Conservation (phyloP, 2,888 invertebrate species). For the Pollenia angustigena region DNA sequence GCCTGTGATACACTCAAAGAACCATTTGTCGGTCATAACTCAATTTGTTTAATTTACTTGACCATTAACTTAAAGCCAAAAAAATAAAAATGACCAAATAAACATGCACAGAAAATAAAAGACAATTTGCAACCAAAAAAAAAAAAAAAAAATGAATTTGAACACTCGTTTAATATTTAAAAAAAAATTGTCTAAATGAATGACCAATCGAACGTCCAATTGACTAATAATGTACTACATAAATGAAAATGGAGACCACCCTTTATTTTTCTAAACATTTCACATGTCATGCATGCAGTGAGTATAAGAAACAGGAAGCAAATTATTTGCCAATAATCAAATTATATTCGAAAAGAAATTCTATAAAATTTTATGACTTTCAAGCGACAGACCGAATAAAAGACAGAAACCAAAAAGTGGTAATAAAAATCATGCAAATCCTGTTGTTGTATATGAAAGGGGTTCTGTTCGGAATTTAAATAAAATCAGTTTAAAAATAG, state of each 20-base stretch:
- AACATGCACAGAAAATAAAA: conserved; percentile 23
- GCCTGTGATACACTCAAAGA: conserved; percentile 34
- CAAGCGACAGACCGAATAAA: not conserved
- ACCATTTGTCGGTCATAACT: conserved; percentile 78
- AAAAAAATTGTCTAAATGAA: conserved; percentile 11
- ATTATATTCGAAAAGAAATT: conserved; percentile 63
- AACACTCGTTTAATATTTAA: not conserved
- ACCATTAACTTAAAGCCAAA: conserved; percentile 37
- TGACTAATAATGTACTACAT: not conserved
- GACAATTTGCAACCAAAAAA: conserved; percentile 38
- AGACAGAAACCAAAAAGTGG: not conserved
- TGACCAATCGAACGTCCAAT: not conserved
- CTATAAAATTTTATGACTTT: conserved; percentile 47
- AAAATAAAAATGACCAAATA: conserved; percentile 23
- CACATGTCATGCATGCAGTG: conserved; percentile 41
- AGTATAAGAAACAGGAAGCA: conserved; percentile 70
- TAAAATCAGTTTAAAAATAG: conserved; percentile 46
- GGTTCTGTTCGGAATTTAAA: conserved; percentile 45
- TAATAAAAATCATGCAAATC: conserved; percentile 47
- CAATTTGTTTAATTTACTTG: conserved; percentile 76
- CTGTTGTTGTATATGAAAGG: not conserved
- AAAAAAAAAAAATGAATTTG: conserved; percentile 2
- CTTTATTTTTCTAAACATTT: conserved; percentile 46
- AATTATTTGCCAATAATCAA: conserved; percentile 68
- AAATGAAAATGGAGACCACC: conserved; percentile 44